phyloP scores from a whole-genome alignment of 2,797 vertebrate species.

The Ambastaia sidthimunki region DNA sequence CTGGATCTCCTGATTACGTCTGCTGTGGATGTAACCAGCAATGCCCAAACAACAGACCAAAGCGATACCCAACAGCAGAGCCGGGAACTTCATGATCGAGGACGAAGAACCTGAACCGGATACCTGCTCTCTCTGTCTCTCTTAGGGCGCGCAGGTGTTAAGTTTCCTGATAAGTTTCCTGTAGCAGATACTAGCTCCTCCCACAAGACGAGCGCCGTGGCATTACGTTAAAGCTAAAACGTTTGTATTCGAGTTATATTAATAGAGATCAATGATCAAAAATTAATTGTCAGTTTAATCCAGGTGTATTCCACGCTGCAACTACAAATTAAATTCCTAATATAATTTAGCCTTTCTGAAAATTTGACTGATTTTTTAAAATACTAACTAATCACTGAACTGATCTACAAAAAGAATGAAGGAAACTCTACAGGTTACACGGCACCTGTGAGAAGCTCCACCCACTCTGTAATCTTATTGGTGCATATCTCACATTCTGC shows the following conservation, averaged over 20 bases:
- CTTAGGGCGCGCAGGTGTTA: neutral
- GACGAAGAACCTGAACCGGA: neutral
- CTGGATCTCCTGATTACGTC: conserved; percentile 5
- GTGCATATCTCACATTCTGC: neutral
- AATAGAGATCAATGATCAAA: neutral
- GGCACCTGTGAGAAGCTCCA: conserved; percentile 46
- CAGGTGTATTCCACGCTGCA: neutral
- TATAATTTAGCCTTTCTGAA: neutral
- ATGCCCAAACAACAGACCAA: conserved; percentile 49
- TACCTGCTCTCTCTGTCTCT: neutral
- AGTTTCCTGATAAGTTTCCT: conserved; percentile 5
- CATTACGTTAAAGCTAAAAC: neutral
- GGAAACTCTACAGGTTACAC: neutral
- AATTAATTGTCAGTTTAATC: neutral
- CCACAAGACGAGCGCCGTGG: neutral
- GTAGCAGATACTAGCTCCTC: conserved; percentile 22
- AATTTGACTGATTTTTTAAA: neutral
- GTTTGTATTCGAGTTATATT: neutral
- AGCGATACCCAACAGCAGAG: conserved; percentile 26
- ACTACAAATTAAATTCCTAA: neutral
- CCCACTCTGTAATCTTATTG: conserved; percentile 15
- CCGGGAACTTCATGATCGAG: conserved; percentile 65
- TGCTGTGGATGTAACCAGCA: conserved; percentile 56
- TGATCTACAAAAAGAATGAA: neutral
- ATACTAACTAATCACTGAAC: neutral